Evolutionary conservation across 2,797 vertebrate species (phyloP).

Genomic region (Anolis apletophallus): DNA sequence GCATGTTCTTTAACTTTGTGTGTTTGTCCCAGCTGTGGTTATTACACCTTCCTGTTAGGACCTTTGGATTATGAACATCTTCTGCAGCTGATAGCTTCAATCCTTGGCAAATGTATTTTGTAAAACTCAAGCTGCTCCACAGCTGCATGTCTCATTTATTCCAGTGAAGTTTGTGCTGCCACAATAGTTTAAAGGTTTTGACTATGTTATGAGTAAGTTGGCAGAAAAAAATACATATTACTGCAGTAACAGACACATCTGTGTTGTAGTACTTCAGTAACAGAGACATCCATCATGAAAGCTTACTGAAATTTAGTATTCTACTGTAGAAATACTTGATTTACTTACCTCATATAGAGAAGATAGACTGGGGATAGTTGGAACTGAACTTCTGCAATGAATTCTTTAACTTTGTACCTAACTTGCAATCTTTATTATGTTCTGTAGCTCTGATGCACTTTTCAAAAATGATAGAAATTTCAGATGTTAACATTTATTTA

Average conservation of each 20-base stretch:
- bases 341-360: slow-evolving; percentile 29
- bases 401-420: slow-evolving; percentile 53
- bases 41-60: slow-evolving; percentile 62
- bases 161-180: neutral
- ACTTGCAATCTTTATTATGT: slow-evolving; percentile 47
- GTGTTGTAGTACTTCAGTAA: slow-evolving; percentile 13
- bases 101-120: slow-evolving; percentile 39
- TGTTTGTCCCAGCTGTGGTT: slow-evolving; percentile 61
- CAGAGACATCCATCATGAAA: neutral
- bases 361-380: neutral
- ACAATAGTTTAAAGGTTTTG: neutral
- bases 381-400: slow-evolving; percentile 37
- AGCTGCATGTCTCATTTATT: slow-evolving; percentile 6
- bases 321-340: slow-evolving; percentile 40
- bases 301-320: slow-evolving; percentile 46
- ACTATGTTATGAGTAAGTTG: neutral
- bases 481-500: slow-evolving; percentile 20
- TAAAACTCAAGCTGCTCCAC: slow-evolving; percentile 6
- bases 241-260: slow-evolving; percentile 51
- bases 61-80: slow-evolving; percentile 57
- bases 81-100: slow-evolving; percentile 48
- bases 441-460: slow-evolving; percentile 36
- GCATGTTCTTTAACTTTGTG: slow-evolving; percentile 49
- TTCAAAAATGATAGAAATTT: slow-evolving; percentile 17
- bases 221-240: slow-evolving; percentile 60